These are phyloP conservation scores for Aegithalos caudatus DNA, from an alignment of 2,113 vertebrate species.

Conservation along the genomic window DNA sequence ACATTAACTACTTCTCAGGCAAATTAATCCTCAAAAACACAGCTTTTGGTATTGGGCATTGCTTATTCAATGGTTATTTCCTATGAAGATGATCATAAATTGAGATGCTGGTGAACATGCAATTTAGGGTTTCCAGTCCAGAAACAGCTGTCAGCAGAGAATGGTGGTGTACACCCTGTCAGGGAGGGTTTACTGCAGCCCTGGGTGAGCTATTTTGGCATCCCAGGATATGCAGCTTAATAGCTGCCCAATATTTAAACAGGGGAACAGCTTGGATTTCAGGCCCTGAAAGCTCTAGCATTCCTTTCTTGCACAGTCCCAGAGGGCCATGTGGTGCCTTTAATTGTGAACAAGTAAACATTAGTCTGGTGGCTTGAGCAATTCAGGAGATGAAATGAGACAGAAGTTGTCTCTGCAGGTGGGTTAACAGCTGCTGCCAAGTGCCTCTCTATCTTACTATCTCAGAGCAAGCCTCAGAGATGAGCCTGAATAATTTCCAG, in stretches of 20 bases:
- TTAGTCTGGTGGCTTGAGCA: conserved; percentile 63
- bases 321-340: conserved; percentile 42
- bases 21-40: not conserved
- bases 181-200: not conserved
- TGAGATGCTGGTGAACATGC: not conserved
- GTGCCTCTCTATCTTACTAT: conserved; percentile 34
- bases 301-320: conserved; percentile 43
- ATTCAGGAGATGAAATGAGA: conserved; percentile 73
- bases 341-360: conserved; percentile 74
- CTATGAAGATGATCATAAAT: not conserved
- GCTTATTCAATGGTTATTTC: not conserved
- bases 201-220: not conserved
- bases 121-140: not conserved
- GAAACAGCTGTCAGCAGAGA: conserved; percentile 24
- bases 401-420: conserved; percentile 74
- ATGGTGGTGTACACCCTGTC: not conserved
- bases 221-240: not conserved
- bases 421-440: conserved; percentile 74
- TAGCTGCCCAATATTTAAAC: conserved; percentile 41
- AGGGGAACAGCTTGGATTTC: conserved; percentile 26
- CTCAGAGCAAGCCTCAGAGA: conserved; percentile 25
- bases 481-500: conserved; percentile 43
- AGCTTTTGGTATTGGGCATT: not conserved
- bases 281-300: not conserved
- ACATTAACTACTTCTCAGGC: not conserved